A percentile compares a stretch with the other conserved stretches of the same genome.
phyloP scores from a whole-genome alignment of 2,797 vertebrate genomes.

The Neosalanx taihuensis region DNA sequence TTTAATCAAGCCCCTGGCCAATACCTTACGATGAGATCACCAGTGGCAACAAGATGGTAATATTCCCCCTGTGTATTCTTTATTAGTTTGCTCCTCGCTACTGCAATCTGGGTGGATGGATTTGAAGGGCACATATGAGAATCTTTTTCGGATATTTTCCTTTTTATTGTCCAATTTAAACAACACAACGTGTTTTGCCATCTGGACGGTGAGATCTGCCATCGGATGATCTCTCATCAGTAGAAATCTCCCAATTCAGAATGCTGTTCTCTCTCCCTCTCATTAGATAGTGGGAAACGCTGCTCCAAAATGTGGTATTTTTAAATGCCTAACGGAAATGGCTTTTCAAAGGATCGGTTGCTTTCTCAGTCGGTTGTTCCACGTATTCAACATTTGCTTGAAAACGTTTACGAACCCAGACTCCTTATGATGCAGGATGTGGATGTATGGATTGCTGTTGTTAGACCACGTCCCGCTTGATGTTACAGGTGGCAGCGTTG shows the following conservation, averaged over 20 bases:
- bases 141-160: not conserved
- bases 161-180: slow-evolving; percentile 1
- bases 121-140: slow-evolving; percentile 4
- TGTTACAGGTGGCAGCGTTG: not conserved
- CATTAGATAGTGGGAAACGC: not conserved
- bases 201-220: not conserved
- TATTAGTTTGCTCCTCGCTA: slow-evolving; percentile 26
- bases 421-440: not conserved
- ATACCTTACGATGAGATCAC: slow-evolving; percentile 26
- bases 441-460: not conserved
- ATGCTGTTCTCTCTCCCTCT: too few relatives aligned
- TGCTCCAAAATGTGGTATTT: not conserved
- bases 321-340: not conserved
- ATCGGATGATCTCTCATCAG: slow-evolving; percentile 1
- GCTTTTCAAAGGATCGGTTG: not conserved
- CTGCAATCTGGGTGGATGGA: not conserved
- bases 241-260: slow-evolving; percentile 24
- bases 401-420: not conserved
- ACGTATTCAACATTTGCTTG: not conserved
- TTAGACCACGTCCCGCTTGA: too few relatives aligned
- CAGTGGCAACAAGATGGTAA: slow-evolving; percentile 32
- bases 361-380: not conserved
- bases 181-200: not conserved
- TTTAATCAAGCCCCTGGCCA: slow-evolving; percentile 22
- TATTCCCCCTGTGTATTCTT: slow-evolving; percentile 31